Conservation (phyloP, 2,888 invertebrate genomes). For the Shargacucullia verbasci region DNA sequence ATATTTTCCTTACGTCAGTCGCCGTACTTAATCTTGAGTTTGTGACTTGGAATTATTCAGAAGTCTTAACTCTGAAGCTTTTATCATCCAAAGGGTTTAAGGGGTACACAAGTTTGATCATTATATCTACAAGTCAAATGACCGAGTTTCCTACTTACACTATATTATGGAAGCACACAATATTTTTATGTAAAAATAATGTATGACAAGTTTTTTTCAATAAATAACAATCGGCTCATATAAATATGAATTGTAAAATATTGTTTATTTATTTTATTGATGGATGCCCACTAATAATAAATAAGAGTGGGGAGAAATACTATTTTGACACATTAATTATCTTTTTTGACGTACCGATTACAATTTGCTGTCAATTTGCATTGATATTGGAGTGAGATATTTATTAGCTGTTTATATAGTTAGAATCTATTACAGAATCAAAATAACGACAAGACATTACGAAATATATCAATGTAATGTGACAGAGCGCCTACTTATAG, state of each 20-base stretch:
- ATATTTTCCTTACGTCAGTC: slow-evolving; percentile 47
- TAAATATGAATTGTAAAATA: too few relatives aligned
- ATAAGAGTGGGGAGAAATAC: too few relatives aligned
- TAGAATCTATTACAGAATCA: slow-evolving; percentile 18
- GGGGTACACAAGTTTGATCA: slow-evolving; percentile 47
- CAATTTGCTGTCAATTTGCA: too few relatives aligned
- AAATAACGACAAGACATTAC: slow-evolving; percentile 22
- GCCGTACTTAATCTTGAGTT: slow-evolving; percentile 48
- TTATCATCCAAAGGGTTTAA: slow-evolving; percentile 51
- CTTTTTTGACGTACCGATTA: too few relatives aligned
- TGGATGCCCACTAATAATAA: too few relatives aligned
- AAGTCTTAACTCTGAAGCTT: slow-evolving; percentile 45
- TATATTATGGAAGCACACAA: too few relatives aligned
- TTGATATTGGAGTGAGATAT: too few relatives aligned
- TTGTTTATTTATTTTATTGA: too few relatives aligned
- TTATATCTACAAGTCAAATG: slow-evolving; percentile 54
- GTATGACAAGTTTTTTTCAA: slow-evolving; percentile 22
- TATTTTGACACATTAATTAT: too few relatives aligned
- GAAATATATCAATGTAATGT: slow-evolving; percentile 47
- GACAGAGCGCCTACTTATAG: slow-evolving; percentile 27
- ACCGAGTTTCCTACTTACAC: slow-evolving; percentile 38
- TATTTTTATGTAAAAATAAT: too few relatives aligned
- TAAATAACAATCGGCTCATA: slow-evolving; percentile 1
- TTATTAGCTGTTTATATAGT: slow-evolving; percentile 1
- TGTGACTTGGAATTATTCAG: slow-evolving; percentile 54